Conservation (phyloP, 2,797 vertebrate species). For the Erpetoichthys calabaricus region DNA sequence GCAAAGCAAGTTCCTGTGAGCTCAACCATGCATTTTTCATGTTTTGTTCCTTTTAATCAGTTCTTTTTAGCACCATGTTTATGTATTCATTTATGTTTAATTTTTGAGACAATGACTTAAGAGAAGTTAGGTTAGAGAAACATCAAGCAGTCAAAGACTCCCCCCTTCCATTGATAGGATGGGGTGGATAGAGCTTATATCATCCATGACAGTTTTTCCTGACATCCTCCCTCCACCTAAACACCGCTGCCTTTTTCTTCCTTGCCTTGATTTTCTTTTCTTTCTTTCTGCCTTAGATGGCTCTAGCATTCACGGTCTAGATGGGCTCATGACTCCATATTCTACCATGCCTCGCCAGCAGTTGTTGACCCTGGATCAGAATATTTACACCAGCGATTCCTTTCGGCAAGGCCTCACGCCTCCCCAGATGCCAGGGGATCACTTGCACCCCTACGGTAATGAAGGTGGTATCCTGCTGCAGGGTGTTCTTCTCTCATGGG, state of each 20-base stretch:
- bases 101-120: no score
- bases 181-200: no score
- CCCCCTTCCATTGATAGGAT: no score
- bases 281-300: conserved; percentile 40
- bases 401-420: conserved; percentile 77
- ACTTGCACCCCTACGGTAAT: conserved; percentile 74
- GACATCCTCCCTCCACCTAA: neutral
- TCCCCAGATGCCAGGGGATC: conserved; percentile 65
- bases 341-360: conserved; percentile 66
- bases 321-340: conserved; percentile 63
- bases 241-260: no score
- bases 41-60: no score
- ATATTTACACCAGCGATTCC: conserved; percentile 61
- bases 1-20: no score
- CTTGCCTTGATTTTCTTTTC: neutral
- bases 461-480: neutral
- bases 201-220: neutral
- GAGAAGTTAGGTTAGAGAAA: no score
- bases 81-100: no score
- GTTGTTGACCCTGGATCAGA: conserved; percentile 66
- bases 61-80: no score
- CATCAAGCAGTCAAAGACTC: no score
- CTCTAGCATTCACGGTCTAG: conserved; percentile 66
- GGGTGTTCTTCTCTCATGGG: neutral
- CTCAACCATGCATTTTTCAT: no score